Evolutionary conservation across 2,113 vertebrate genomes (phyloP).

Genomic region (Setophaga kirtlandii): DNA sequence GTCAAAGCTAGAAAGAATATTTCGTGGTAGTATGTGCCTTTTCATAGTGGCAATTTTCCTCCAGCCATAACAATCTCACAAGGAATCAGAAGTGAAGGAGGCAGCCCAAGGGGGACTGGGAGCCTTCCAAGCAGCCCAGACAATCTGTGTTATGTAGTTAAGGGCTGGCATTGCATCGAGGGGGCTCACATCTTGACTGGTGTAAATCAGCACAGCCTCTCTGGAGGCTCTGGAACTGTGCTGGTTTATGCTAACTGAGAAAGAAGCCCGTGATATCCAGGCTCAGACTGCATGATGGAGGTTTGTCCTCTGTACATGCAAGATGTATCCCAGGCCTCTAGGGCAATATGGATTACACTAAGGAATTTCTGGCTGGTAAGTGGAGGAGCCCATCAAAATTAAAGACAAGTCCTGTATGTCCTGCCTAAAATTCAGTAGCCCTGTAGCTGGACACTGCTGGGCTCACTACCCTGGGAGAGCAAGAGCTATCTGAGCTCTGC

Average conservation of each 20-base stretch:
- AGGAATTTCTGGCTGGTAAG: background rate
- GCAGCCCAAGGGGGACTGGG: background rate
- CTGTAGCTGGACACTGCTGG: background rate
- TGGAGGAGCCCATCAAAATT: background rate
- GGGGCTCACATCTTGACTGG: background rate
- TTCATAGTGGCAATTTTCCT: background rate
- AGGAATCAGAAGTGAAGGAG: background rate
- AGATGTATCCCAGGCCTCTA: background rate
- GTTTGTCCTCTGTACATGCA: background rate
- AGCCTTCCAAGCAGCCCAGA: background rate
- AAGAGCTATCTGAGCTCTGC: background rate
- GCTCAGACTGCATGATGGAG: background rate
- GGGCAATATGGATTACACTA: background rate
- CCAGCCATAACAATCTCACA: background rate
- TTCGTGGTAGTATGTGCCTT: background rate
- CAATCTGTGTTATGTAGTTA: background rate
- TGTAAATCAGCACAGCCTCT: background rate
- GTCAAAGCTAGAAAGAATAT: background rate
- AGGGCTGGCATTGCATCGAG: background rate
- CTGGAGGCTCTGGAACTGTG: background rate
- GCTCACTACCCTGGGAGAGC: background rate
- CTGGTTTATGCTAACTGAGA: background rate
- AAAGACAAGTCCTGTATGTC: background rate
- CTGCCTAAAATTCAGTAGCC: background rate
- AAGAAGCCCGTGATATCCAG: background rate